Evolutionary conservation across 2,888 invertebrate genomes (phyloP).

Genomic region (Drosophila anomalipes): DNA sequence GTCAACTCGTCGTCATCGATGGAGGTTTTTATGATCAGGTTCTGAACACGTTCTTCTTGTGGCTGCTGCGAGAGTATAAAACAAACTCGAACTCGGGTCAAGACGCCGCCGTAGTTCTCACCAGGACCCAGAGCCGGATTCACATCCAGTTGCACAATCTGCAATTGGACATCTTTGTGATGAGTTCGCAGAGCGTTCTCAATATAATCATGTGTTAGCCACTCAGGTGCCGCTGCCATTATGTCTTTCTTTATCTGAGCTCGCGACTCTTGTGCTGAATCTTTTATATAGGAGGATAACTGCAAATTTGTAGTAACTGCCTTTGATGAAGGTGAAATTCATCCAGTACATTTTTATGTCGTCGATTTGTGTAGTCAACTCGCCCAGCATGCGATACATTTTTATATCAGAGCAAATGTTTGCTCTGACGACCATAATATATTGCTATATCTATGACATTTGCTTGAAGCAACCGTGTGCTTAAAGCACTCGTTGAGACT

Average conservation of each 20-base stretch:
- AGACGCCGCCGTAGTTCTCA: constrained; percentile 82
- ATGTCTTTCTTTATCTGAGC: constrained; percentile 13
- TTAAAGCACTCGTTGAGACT: constrained; percentile 10
- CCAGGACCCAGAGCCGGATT: constrained; percentile 81
- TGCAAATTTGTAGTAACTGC: not conserved
- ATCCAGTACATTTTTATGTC: not conserved
- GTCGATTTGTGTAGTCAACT: too few relatives aligned
- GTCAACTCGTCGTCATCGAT: constrained; percentile 80
- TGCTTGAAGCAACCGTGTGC: constrained; percentile 7
- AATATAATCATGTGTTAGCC: constrained; percentile 80
- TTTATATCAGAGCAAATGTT: constrained; percentile 5
- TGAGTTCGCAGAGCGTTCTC: constrained; percentile 64
- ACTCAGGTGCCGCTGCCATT: constrained; percentile 72
- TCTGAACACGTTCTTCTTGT: constrained; percentile 30
- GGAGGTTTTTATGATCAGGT: constrained; percentile 80
- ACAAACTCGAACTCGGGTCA: constrained; percentile 69
- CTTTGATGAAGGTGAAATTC: constrained; percentile 31
- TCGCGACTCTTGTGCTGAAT: constrained; percentile 8
- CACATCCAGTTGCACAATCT: constrained; percentile 58
- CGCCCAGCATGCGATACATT: not conserved
- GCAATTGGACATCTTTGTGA: constrained; percentile 66
- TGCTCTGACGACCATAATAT: constrained; percentile 10
- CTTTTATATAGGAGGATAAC: constrained; percentile 37
- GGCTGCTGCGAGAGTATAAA: constrained; percentile 50
- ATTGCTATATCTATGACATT: constrained; percentile 14